These are phyloP conservation scores for Lysiphlebus fabarum DNA, from an alignment of 1,140 invertebrate species.

Conservation along the genomic window DNA sequence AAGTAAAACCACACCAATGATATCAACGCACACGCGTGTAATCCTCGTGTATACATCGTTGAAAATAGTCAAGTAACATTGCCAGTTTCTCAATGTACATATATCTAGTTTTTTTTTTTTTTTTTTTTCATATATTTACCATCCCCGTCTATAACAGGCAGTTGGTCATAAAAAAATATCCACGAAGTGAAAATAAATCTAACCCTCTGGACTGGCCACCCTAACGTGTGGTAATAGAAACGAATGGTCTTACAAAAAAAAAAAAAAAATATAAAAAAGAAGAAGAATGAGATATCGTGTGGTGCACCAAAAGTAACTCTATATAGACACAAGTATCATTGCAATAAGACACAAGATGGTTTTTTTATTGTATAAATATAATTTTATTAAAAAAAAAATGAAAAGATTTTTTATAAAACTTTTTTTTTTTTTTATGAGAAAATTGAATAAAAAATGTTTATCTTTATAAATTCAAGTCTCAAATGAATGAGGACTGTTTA, in stretches of 20 bases:
- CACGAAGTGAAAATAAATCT: conserved; percentile 55
- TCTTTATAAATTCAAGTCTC: neutral
- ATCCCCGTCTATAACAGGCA: conserved; percentile 35
- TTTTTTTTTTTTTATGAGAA: too few relatives aligned
- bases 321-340: too few relatives aligned
- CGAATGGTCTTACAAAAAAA: conserved; percentile 35
- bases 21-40: conserved; percentile 13
- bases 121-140: conserved; percentile 25
- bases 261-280: neutral
- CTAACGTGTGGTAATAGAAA: conserved; percentile 50
- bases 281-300: neutral
- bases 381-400: too few relatives aligned
- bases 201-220: conserved; percentile 30
- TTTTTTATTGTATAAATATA: too few relatives aligned
- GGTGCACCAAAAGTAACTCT: too few relatives aligned
- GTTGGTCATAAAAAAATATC: conserved; percentile 49
- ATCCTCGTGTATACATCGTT: conserved; percentile 15
- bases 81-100: conserved; percentile 7
- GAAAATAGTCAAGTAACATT: conserved; percentile 9
- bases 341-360: too few relatives aligned
- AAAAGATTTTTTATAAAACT: too few relatives aligned
- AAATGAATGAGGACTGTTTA: too few relatives aligned
- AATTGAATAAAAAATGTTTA: too few relatives aligned
- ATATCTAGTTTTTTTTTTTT: conserved; percentile 7
- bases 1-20: neutral